Base-by-base conservation (phyloP, 2,888 invertebrate species). In the Resseliella maxima region DNA sequence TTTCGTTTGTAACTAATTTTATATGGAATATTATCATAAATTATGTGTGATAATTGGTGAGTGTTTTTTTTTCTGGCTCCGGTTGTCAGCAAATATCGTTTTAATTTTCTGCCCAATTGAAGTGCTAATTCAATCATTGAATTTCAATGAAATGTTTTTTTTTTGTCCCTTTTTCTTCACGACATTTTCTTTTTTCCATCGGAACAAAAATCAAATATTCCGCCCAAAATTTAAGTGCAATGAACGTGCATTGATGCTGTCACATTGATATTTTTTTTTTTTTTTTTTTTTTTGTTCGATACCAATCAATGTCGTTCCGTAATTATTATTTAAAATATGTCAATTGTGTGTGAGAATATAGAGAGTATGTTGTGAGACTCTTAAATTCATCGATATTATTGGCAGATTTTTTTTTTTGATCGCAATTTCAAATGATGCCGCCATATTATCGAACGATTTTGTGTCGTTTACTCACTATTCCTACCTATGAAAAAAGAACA, bases 241-340 rank as follows among this genome's bases (percentile, higher is more conserved):
- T 41, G 41, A 41, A 12, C 12, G 41, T 41, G 41, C 12, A 50
- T 50, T 50, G 12, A 1, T 2, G 15, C 15, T 27, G 27, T 31
- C 72, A 72, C 72, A 31, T 15, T 35, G 31, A 72, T 59, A 50
- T 18, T 50, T 50, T n/a, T n/a, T n/a, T n/a, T n/a, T n/a, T n/a
- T n/a, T n/a, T n/a, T n/a, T n/a, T n/a, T n/a, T n/a, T 41, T 41
- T 5, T 5, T 12, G 41, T 41, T 41, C 59, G 24, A n/a, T 24
- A 24, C 24, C 6, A 24, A 8, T 27, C 72, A 31, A 72, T 72
- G 3, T 72, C 31, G 3, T 31, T 72, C 15, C 31, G 35, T 72
- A 72, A 72, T 72, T 72, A 72, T 1, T 72, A 31, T 72, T 72
- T 27, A 72, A 72, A 72, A 72, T 59, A 59, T 59, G 59, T 59